A percentile compares a stretch with the other conserved stretches of the same genome.
These are phyloP conservation scores for Acropternis orthonyx DNA, from an alignment of 2,797 vertebrate species.

Conservation along the genomic window DNA sequence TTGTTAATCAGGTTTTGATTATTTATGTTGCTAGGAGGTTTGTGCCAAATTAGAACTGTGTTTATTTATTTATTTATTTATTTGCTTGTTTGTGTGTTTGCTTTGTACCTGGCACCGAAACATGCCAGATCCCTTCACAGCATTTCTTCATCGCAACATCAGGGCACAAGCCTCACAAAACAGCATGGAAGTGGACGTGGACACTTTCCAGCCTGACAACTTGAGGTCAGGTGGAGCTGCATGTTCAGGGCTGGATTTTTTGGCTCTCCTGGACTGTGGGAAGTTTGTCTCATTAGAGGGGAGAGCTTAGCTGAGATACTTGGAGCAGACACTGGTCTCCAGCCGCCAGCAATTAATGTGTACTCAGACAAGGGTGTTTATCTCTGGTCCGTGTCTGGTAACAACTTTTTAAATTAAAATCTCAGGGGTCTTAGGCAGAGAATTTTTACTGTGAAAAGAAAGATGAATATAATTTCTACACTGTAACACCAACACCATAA, in stretches of 20 bases:
- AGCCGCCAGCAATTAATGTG: background rate
- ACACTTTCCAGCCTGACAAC: background rate
- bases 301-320: background rate
- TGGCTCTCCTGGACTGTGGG: background rate
- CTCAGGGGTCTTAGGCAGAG: background rate
- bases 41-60: background rate
- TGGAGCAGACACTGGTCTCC: background rate
- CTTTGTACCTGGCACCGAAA: slow-evolving; percentile 17
- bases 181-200: background rate
- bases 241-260: background rate
- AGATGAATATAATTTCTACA: background rate
- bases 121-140: background rate
- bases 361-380: background rate
- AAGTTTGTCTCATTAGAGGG: background rate
- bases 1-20: slow-evolving; percentile 47
- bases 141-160: background rate
- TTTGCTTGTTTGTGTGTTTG: background rate
- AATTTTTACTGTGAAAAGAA: background rate
- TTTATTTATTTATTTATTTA: background rate
- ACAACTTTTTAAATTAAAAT: slow-evolving; percentile 16
- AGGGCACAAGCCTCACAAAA: background rate
- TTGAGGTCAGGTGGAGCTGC: background rate
- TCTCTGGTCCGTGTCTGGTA: background rate
- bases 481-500: background rate
- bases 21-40: slow-evolving; percentile 38